These are phyloP conservation scores for Drosophila pectinifera DNA, from an alignment of 1,140 invertebrate species.

Conservation along the genomic window DNA sequence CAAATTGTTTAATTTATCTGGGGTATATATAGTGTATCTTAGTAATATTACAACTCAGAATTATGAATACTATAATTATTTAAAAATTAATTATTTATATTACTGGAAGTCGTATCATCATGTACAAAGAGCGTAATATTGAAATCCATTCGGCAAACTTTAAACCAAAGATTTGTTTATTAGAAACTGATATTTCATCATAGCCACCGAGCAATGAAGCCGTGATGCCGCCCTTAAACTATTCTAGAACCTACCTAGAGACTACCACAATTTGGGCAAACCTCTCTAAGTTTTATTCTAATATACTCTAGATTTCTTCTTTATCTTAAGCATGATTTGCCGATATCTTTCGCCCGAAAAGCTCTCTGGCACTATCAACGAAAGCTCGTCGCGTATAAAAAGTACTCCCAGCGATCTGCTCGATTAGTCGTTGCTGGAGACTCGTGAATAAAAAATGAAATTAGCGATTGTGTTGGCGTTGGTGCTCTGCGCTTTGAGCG, in stretches of 20 bases:
- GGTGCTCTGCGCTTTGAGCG: conserved; percentile 31
- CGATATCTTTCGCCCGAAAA: not conserved
- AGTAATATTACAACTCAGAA: too few species aligned
- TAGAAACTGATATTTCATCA: conserved; percentile 4
- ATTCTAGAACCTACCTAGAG: too few species aligned
- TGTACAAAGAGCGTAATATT: not conserved
- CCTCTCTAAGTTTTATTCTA: not conserved
- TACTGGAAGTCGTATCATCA: too few species aligned
- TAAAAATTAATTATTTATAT: too few species aligned
- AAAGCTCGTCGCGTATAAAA: conserved; percentile 22
- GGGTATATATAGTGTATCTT: too few species aligned
- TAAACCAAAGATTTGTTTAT: too few species aligned
- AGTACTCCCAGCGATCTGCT: not conserved
- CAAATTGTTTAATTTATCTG: too few species aligned
- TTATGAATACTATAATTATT: too few species aligned
- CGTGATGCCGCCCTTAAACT: not conserved
- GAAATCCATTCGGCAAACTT: not conserved
- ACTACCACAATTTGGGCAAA: not conserved
- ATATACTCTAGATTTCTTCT: not conserved
- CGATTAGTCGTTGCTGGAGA: conserved; percentile 10
- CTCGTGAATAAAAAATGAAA: conserved; percentile 39
- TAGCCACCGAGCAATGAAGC: not conserved
- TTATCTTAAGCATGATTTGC: conserved; percentile 33
- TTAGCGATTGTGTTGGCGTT: conserved; percentile 11
- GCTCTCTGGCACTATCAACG: conserved; percentile 10